Conservation (phyloP, 92 coral and sea anemone species). For the Blastomussa wellsi region DNA sequence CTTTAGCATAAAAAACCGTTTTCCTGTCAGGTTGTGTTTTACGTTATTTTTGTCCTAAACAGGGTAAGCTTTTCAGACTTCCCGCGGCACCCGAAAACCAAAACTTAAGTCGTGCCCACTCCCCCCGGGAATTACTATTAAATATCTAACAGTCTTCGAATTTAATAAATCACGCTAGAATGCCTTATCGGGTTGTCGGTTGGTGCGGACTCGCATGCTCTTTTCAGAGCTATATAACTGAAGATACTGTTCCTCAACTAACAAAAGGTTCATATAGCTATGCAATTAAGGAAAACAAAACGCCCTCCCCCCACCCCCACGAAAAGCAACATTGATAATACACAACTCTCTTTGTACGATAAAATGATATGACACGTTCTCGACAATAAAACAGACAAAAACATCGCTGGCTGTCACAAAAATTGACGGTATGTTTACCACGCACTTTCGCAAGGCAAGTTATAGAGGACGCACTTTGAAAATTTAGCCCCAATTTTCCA, state of each 20-base stretch:
- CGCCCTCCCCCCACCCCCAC: not conserved
- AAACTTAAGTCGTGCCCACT: too few species aligned
- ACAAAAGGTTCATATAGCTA: not conserved
- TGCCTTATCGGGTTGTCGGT: too few species aligned
- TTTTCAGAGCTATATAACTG: not conserved
- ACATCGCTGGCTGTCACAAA: not conserved
- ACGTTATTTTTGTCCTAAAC: too few species aligned
- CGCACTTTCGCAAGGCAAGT: not conserved
- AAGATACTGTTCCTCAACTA: not conserved
- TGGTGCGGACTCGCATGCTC: not conserved
- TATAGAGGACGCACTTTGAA: not conserved
- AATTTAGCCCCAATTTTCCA: not conserved
- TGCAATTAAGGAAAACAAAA: not conserved
- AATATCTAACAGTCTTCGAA: too few species aligned
- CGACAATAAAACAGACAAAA: slow-evolving; percentile 19
- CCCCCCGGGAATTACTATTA: too few species aligned
- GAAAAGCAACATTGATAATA: slow-evolving; percentile 11
- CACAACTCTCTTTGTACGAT: slow-evolving; percentile 19
- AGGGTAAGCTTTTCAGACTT: too few species aligned
- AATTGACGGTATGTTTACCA: not conserved
- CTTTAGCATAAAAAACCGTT: too few species aligned
- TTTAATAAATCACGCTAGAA: too few species aligned
- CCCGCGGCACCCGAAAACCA: too few species aligned
- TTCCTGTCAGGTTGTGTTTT: too few species aligned
- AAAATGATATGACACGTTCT: slow-evolving; percentile 17